Base-by-base conservation (phyloP, 2,888 invertebrate genomes). In the Halocaridina rubra region DNA sequence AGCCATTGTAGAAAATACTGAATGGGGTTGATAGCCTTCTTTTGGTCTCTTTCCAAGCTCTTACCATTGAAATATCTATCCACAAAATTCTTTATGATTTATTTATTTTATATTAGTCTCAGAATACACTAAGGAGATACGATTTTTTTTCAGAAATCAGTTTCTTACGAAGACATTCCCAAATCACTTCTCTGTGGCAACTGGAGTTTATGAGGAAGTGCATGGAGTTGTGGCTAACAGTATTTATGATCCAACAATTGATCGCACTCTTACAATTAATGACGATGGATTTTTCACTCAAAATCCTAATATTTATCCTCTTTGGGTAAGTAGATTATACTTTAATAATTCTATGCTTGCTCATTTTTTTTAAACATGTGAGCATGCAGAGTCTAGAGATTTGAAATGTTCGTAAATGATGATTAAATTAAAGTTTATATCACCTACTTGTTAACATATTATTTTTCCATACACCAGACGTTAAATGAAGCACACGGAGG, bases 401-500 rank as follows among this genome's bases (percentile, higher is more conserved):
- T n/a, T n/a, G n/a, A n/a, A n/a, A n/a, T n/a, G n/a, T n/a, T n/a
- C n/a, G n/a, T n/a, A n/a, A n/a, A n/a, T n/a, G n/a, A n/a, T n/a
- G n/a, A n/a, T n/a, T n/a, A n/a, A n/a, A n/a, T n/a, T n/a, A n/a
- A n/a, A n/a, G n/a, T n/a, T n/a, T n/a, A n/a, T n/a, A n/a, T n/a
- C n/a, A n/a, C n/a, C n/a, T n/a, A n/a, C n/a, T n/a, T n/a, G n/a
- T n/a, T n/a, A n/a, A n/a, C n/a, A n/a, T n/a, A n/a, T n/a, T n/a
- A n/a, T n/a, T n/a, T n/a, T n/a, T n/a, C 19, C 19, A 46, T 39
- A 67, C 59, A 69, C 5, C 84, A 88, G 88, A 77, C 78, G 3
- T 30, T 86, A 39, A 88, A 88, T 46, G 88, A 88, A 57, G 75
- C 61, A 19, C 69, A 57, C 7, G 86, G 81, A n/a, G 86, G 88